Evolutionary conservation across 2,888 invertebrate genomes (phyloP).

Genomic region (Choreutis nemorana): DNA sequence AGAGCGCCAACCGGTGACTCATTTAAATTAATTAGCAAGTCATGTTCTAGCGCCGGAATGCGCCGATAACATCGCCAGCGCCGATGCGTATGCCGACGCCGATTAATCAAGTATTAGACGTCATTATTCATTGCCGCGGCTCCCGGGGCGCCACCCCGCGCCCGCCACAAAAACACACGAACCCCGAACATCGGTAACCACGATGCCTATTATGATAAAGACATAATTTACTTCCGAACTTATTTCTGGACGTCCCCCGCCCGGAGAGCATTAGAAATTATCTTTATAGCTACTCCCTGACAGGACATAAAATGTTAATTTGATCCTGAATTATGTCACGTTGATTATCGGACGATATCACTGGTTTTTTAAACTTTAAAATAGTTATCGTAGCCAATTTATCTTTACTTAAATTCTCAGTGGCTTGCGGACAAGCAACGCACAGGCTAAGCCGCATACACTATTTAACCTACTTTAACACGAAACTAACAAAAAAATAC

Average conservation of each 20-base stretch:
- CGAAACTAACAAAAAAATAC: too few species aligned
- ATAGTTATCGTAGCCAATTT: too few species aligned
- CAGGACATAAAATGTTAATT: too few species aligned
- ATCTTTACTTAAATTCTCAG: too few species aligned
- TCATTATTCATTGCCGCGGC: constrained; percentile 37
- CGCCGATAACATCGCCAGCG: constrained; percentile 23
- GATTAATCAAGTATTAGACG: constrained; percentile 57
- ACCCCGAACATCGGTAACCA: too few species aligned
- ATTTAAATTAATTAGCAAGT: constrained; percentile 53
- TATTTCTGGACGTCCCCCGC: constrained; percentile 2
- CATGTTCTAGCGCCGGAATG: constrained; percentile 24
- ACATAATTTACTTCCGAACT: constrained; percentile 42
- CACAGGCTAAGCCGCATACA: too few species aligned
- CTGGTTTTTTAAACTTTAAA: too few species aligned
- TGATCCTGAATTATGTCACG: too few species aligned
- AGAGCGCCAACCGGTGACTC: constrained; percentile 28
- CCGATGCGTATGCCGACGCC: constrained; percentile 20
- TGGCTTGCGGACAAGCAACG: too few species aligned
- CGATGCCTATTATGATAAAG: constrained; percentile 34
- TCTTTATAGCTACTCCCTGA: too few species aligned
- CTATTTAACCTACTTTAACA: too few species aligned
- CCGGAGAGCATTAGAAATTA: not conserved
- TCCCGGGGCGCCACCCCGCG: constrained; percentile 12
- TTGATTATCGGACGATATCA: too few species aligned
- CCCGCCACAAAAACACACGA: constrained; percentile 20